These are phyloP conservation scores for Drosophila cognata DNA, from an alignment of 2,888 invertebrate genomes.

Conservation along the genomic window DNA sequence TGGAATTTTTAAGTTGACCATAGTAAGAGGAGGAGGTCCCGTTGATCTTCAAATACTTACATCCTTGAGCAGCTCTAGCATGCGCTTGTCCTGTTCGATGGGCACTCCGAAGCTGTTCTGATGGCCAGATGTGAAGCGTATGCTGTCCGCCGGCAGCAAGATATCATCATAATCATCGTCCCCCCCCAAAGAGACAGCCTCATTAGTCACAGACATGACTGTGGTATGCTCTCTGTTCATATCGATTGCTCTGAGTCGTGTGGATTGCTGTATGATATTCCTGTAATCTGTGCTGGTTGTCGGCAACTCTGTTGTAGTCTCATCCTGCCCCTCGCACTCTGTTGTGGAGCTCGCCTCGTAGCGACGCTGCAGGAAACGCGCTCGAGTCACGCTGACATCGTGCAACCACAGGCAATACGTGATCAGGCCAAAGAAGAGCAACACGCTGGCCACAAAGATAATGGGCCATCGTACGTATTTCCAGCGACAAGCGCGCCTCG, in stretches of 20 bases:
- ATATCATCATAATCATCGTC: conserved; percentile 69
- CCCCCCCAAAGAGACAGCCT: conserved; percentile 34
- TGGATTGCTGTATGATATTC: conserved; percentile 60
- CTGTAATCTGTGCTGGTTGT: conserved; percentile 26
- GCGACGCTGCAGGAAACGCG: conserved; percentile 74
- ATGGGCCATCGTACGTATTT: conserved; percentile 81
- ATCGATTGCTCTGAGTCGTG: conserved; percentile 64
- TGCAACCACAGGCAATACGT: conserved; percentile 82
- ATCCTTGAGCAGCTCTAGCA: conserved; percentile 81
- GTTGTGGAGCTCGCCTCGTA: conserved; percentile 50
- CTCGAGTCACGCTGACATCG: conserved; percentile 80
- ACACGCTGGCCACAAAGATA: conserved; percentile 77
- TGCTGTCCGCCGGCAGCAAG: conserved; percentile 71
- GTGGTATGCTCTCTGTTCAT: conserved; percentile 43
- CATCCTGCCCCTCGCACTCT: conserved; percentile 44
- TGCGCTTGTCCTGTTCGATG: conserved; percentile 87
- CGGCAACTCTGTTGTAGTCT: conserved; percentile 22
- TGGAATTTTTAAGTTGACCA: background rate
- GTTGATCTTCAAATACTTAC: conserved; percentile 57
- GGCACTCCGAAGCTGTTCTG: conserved; percentile 88
- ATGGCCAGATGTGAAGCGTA: conserved; percentile 87
- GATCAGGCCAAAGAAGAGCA: conserved; percentile 81
- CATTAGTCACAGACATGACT: conserved; percentile 11
- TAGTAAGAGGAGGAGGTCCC: too few relatives aligned
- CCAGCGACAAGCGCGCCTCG: conserved; percentile 75